Evolutionary conservation across 2,888 invertebrate genomes (phyloP).

Genomic region (Dendrolimus pini): DNA sequence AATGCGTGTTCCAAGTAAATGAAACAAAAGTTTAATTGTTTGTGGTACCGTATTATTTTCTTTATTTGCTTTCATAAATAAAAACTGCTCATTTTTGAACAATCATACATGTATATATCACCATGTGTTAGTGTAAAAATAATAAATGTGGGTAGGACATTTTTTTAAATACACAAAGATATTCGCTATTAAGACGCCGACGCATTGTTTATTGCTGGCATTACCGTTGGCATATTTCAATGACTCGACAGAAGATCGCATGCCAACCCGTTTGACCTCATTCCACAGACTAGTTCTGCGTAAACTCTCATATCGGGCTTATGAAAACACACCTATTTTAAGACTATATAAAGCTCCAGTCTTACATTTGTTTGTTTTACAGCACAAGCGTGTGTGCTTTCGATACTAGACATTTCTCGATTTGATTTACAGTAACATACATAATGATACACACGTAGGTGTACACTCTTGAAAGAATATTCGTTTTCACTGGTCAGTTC

Average conservation of each 20-base stretch:
- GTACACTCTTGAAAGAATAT: conserved; percentile 26
- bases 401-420: conserved; percentile 35
- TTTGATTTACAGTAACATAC: conserved; percentile 44
- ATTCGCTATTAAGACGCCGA: conserved; percentile 32
- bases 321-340: conserved; percentile 70
- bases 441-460: conserved; percentile 24
- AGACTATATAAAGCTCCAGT: conserved; percentile 50
- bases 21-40: too few relatives aligned
- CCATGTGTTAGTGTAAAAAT: too few relatives aligned
- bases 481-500: conserved; percentile 26
- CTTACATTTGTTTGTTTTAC: conserved; percentile 64
- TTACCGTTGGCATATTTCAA: conserved; percentile 47
- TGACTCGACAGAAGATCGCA: conserved; percentile 43
- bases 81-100: too few relatives aligned
- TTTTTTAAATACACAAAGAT: conserved; percentile 1
- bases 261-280: conserved; percentile 71
- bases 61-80: too few relatives aligned
- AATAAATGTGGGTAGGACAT: too few relatives aligned
- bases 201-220: conserved; percentile 50
- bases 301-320: conserved; percentile 68
- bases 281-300: conserved; percentile 63
- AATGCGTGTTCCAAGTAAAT: neutral
- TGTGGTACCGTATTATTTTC: too few relatives aligned
- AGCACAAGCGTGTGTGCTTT: conserved; percentile 46
- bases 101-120: too few relatives aligned